These are phyloP conservation scores for Seriola aureovittata DNA, from an alignment of 2,113 vertebrate species.

Conservation along the genomic window DNA sequence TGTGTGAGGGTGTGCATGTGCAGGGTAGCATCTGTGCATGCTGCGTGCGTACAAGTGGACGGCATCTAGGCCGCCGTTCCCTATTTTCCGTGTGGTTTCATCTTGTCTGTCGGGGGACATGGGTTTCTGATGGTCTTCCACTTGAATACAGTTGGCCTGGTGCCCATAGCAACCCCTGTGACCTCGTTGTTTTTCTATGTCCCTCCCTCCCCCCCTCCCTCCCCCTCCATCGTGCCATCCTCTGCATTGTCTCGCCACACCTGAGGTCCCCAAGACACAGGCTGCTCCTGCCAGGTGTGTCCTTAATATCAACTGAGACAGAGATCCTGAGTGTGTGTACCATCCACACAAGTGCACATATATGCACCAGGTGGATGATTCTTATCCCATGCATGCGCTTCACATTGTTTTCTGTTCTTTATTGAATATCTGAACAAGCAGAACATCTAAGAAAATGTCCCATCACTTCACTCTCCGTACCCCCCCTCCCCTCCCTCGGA, in stretches of 20 bases:
- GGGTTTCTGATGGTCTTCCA: conserved; percentile 56
- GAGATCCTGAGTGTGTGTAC: background rate
- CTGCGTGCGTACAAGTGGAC: conserved; percentile 37
- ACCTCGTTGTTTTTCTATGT: conserved; percentile 42
- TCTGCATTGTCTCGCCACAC: conserved; percentile 53
- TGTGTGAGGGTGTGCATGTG: conserved; percentile 23
- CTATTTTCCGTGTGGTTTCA: conserved; percentile 66
- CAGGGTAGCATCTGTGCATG: conserved; percentile 68
- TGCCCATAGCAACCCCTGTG: conserved; percentile 41
- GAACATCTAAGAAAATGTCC: conserved; percentile 60
- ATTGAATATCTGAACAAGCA: conserved; percentile 76
- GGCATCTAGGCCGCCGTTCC: conserved; percentile 48
- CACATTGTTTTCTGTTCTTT: conserved; percentile 57
- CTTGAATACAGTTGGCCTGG: conserved; percentile 64
- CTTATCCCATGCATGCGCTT: conserved; percentile 11
- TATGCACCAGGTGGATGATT: background rate
- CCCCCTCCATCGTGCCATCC: background rate
- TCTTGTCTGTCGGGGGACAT: conserved; percentile 36
- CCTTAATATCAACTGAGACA: conserved; percentile 32
- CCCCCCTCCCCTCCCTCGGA: conserved; percentile 46
- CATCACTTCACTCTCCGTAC: conserved; percentile 41
- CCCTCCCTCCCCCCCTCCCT: background rate
- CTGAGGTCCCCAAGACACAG: conserved; percentile 57
- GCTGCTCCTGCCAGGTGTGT: conserved; percentile 56
- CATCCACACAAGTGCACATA: background rate